Conservation (phyloP, 1,140 invertebrate genomes). For the Drosophila tropicalis region DNA sequence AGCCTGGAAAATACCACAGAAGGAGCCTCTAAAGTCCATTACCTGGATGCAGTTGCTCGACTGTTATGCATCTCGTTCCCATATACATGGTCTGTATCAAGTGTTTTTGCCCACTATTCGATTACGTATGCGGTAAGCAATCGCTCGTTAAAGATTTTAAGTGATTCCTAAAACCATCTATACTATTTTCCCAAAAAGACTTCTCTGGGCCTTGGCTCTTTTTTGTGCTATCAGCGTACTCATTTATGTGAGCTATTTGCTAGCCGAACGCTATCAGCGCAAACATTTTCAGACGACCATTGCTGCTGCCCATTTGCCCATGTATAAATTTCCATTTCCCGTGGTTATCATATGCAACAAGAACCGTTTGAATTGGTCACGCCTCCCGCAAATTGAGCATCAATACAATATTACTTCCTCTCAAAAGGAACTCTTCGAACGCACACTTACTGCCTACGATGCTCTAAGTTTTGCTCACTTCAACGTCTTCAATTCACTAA, state of each 20-base stretch:
- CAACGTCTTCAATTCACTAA: conserved; percentile 43
- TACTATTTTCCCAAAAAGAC: not conserved
- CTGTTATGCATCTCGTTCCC: conserved; percentile 43
- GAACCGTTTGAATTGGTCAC: conserved; percentile 75
- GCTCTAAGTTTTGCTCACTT: conserved; percentile 44
- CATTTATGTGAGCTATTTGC: conserved; percentile 53
- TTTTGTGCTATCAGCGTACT: conserved; percentile 43
- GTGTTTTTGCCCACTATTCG: conserved; percentile 60
- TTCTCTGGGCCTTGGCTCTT: conserved; percentile 52
- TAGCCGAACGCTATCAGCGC: conserved; percentile 48
- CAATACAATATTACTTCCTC: conserved; percentile 39
- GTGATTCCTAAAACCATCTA: no score
- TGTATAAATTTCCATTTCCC: conserved; percentile 65
- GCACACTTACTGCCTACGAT: conserved; percentile 56
- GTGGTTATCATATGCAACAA: conserved; percentile 71
- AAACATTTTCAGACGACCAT: conserved; percentile 65
- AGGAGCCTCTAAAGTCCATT: not conserved
- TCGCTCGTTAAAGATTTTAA: no score
- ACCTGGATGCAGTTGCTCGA: conserved; percentile 50
- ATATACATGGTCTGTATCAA: conserved; percentile 63
- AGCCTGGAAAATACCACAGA: conserved; percentile 15
- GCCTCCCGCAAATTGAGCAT: conserved; percentile 44
- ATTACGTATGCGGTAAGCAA: conserved; percentile 58
- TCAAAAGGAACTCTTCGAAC: conserved; percentile 43
- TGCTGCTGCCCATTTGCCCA: conserved; percentile 51